Evolutionary conservation across 2,888 invertebrate genomes (phyloP).

Genomic region (Serripes groenlandicus): DNA sequence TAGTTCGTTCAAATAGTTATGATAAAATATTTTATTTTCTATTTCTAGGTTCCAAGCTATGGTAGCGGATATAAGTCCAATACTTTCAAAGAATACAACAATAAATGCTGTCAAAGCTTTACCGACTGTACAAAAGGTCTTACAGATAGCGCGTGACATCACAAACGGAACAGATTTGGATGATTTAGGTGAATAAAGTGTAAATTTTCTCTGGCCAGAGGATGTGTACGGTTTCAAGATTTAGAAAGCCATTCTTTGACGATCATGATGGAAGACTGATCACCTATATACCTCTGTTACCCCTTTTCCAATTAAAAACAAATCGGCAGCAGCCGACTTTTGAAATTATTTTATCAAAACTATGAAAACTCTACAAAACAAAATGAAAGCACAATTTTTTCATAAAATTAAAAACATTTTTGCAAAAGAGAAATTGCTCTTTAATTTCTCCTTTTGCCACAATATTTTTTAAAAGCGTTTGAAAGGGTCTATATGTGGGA

Average conservation of each 20-base stretch:
- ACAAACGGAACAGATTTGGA: slow-evolving; percentile 40
- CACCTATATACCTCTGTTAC: no score
- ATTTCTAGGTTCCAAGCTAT: slow-evolving; percentile 52
- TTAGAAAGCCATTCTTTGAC: no score
- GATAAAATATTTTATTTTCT: no score
- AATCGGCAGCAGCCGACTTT: no score
- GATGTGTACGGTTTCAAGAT: no score
- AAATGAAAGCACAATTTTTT: no score
- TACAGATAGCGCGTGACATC: slow-evolving; percentile 47
- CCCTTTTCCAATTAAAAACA: no score
- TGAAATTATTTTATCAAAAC: no score
- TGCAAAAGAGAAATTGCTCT: not conserved
- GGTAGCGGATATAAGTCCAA: slow-evolving; percentile 57
- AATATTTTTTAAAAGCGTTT: not conserved
- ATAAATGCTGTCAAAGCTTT: slow-evolving; percentile 57
- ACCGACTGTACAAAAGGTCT: slow-evolving; percentile 46
- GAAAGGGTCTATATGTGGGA: not conserved
- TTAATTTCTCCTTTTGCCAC: not conserved
- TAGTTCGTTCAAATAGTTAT: no score
- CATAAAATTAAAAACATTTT: not conserved
- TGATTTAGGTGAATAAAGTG: slow-evolving; percentile 25
- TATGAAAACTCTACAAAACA: no score
- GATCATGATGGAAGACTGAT: no score
- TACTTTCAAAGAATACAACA: slow-evolving; percentile 45
- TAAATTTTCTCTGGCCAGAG: not conserved